These are phyloP conservation scores for Laspeyria flexula DNA, from an alignment of 2,888 invertebrate genomes.

Conservation along the genomic window DNA sequence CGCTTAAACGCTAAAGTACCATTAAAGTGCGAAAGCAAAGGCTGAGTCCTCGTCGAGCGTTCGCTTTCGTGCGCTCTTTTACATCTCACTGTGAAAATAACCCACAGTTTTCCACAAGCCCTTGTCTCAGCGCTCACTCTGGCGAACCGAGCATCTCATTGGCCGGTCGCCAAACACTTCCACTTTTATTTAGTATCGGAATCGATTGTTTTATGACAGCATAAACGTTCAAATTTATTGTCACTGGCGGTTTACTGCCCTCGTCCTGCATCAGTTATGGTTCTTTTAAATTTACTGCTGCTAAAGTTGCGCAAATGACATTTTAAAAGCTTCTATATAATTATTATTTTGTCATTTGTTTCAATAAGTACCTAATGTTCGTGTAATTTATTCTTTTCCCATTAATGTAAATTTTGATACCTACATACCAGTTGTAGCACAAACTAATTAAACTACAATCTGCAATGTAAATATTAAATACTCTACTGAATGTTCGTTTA, in stretches of 20 bases:
- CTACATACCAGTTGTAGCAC: no score
- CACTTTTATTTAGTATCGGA: conserved; percentile 72
- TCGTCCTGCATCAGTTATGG: conserved; percentile 67
- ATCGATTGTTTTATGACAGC: conserved; percentile 78
- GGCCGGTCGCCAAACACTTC: conserved; percentile 74
- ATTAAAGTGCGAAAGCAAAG: conserved; percentile 71
- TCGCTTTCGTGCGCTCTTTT: conserved; percentile 75
- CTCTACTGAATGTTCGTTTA: no score
- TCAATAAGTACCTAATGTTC: conserved; percentile 9
- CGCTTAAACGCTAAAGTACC: conserved; percentile 69
- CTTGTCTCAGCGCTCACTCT: conserved; percentile 60
- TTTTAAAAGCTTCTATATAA: conserved; percentile 51
- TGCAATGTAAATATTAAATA: no score
- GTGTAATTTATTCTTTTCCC: neutral
- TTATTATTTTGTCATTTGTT: conserved; percentile 44
- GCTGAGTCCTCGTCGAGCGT: conserved; percentile 69
- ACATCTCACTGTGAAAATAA: conserved; percentile 70
- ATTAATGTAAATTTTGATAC: no score
- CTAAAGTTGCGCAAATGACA: conserved; percentile 60
- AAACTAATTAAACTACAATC: no score
- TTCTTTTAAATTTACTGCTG: conserved; percentile 69
- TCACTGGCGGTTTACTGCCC: conserved; percentile 68
- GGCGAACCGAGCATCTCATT: conserved; percentile 66
- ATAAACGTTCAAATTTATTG: conserved; percentile 76
- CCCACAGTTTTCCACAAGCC: conserved; percentile 62